Evolutionary conservation across 1,140 invertebrate genomes (phyloP), one percentile per base, ranked within the genome.

Genomic region (Drosophila leontia): DNA sequence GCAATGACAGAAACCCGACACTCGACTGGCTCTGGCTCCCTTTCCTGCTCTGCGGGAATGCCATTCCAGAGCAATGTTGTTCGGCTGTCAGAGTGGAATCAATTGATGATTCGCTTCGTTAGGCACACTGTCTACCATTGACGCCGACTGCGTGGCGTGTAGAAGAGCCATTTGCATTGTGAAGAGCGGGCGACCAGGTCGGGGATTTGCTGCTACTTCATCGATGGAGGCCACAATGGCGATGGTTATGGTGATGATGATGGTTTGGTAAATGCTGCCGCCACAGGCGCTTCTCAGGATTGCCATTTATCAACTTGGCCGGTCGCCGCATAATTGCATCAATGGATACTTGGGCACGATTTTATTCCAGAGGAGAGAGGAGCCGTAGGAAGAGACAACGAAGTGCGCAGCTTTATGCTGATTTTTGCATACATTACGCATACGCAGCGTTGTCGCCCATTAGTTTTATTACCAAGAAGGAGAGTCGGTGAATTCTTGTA

Each of bases 221-320:
- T 17, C 69, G 32, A 32, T 62, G 44, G 57, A 56, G n/a, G 23
- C 34, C 23, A 67, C 26, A 32, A 57, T 57, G 75, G 50, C 39
- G 63, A 75, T 48, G 68, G 17, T 39, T 41, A 76, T 48, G 74
- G 62, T 47, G 57, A 60, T 68, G 76, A 57, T 23, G 19, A 23
- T 35, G 53, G 53, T 3, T 39, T 15, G 35, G 53, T 39, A 56
- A 68, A 72, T 78, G 84, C 62, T 45, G 72, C 64, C 58, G 80
- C 55, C 75, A 58, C 55, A 45, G 61, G 67, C 63, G 68, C 60
- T 77, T 59, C 44, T 56, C 48, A 56, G 76, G 80, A 87, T 90
- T 90, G 84, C 81, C 85, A 84, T 88, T 88, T 90, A 88, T 90
- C 84, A 88, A 90, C 87, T 76, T 82, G 71, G 79, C 63, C 69